A percentile compares a stretch with the other conserved stretches of the same genome.
These are phyloP conservation scores for Ladona fulva DNA, from an alignment of 1,140 invertebrate genomes.

Conservation along the genomic window DNA sequence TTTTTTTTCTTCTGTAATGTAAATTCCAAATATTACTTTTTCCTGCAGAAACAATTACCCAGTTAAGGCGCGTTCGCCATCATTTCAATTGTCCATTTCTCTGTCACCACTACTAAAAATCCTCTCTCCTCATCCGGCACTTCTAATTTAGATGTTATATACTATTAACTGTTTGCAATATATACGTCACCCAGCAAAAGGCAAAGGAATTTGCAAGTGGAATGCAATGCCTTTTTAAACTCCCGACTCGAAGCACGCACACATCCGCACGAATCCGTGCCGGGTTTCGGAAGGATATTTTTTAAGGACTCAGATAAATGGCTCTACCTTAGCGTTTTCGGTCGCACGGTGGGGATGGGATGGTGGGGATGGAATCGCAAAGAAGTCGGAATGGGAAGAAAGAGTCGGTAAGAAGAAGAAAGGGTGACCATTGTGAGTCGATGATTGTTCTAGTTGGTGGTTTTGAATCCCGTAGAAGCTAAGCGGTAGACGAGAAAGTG, in stretches of 20 bases:
- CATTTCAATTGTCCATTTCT: too few species aligned
- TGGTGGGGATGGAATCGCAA: neutral
- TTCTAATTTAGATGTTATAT: constrained; percentile 2
- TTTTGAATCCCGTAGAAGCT: too few species aligned
- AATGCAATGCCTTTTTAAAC: neutral
- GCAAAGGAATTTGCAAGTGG: neutral
- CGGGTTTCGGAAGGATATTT: neutral
- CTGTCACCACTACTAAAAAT: neutral
- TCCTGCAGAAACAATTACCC: too few species aligned
- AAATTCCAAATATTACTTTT: too few species aligned
- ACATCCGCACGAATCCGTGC: neutral
- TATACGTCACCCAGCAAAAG: neutral
- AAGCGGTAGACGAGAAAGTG: too few species aligned
- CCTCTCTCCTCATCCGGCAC: neutral
- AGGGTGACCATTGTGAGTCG: too few species aligned
- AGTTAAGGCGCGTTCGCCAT: too few species aligned
- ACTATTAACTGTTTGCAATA: neutral
- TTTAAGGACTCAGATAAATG: neutral
- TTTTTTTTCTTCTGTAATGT: too few species aligned
- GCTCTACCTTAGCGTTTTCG: neutral
- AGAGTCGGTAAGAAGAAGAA: too few species aligned
- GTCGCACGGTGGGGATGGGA: neutral
- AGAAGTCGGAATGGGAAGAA: too few species aligned
- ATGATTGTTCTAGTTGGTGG: too few species aligned
- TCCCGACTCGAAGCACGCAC: neutral